Base-by-base conservation (phyloP, 2,888 invertebrate species). In the Rotaria magnacalcarata region DNA sequence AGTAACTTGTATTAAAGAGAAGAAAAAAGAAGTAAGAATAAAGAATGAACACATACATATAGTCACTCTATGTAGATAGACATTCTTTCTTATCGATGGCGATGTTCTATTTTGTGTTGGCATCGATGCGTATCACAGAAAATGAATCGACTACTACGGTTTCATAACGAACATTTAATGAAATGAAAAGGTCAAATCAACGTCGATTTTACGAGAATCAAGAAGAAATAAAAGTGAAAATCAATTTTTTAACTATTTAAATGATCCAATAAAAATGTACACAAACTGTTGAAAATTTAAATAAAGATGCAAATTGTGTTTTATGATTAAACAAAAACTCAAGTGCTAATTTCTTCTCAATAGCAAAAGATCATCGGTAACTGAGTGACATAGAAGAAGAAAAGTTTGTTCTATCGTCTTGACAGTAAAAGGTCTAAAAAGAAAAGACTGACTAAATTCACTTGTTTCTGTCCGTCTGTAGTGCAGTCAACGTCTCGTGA, bases 51-150 rank as follows among this genome's bases (percentile, higher is more conserved):
- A 16, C 67, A 34, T 67, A 67, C 19, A 67, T 41, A 6, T 41
- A 6, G 34, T 67, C 16, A 41, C 19, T 67, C 3, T 19, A 67
- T 67, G 67, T 34, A 67, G 67, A 67, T 16, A 67, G 67, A 34
- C 67, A 67, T 67, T 67, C 34, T 67, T 34, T 67, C 67, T 67
- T 67, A 67, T 67, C 67, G 67, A 67, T 67, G 67, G 19, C 67
- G 27, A 34, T 19, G 67, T 11, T 67, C 67, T 67, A 67, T 67
- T 67, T 67, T 41, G 19, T 67, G 34, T 34, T 67, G 19, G 67
- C 67, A 67, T 67, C 34, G 67, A 67, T 67, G 67, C 67, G 27
- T 67, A 14, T 67, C 67, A 67, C 41, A 7, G 24, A 34, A 67
- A 67, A 67, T 67, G 67, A 67, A 67, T 67, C 19, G 34, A 34